A percentile compares a stretch with the other conserved stretches of the same genome.
phyloP scores from a whole-genome alignment of 2,113 vertebrate genomes.

The Australoheros scitulus region DNA sequence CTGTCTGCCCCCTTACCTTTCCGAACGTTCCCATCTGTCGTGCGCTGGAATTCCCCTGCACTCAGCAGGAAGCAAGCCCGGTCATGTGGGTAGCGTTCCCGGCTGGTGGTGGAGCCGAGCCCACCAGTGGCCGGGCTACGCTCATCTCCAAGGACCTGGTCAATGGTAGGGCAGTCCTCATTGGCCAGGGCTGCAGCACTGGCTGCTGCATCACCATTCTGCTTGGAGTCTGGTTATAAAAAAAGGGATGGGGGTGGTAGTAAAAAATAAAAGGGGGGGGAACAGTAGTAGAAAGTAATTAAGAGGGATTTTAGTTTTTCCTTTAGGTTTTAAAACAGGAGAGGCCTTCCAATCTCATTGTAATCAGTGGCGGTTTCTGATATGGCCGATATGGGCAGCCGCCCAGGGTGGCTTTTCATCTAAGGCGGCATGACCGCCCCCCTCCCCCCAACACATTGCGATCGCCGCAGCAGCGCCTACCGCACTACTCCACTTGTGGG shows the following conservation, averaged over 20 bases:
- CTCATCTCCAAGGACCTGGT: constrained; percentile 97
- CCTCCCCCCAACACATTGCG: too few relatives aligned
- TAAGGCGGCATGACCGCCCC: too few relatives aligned
- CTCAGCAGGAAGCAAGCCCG: constrained; percentile 84
- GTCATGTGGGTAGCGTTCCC: constrained; percentile 82
- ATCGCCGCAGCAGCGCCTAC: too few relatives aligned
- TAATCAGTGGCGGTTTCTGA: too few relatives aligned
- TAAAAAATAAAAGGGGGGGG: too few relatives aligned
- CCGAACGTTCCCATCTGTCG: constrained; percentile 82
- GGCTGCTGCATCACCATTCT: constrained; percentile 96
- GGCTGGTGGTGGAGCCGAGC: constrained; percentile 71
- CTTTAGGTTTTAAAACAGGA: too few relatives aligned
- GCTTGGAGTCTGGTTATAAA: constrained; percentile 89
- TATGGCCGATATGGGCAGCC: too few relatives aligned
- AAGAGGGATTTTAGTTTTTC: background rate
- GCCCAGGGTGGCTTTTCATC: too few relatives aligned
- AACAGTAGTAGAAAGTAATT: background rate
- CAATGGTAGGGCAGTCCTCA: constrained; percentile 99
- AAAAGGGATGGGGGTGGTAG: too few relatives aligned
- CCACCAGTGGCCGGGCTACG: constrained; percentile 86
- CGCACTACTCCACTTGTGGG: too few relatives aligned
- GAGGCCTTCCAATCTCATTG: too few relatives aligned
- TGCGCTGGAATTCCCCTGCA: constrained; percentile 82
- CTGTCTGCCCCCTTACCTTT: constrained; percentile 77
- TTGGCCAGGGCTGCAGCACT: constrained; percentile 97